Evolutionary conservation across 2,113 vertebrate genomes (phyloP).

Genomic region (Bujurquina vittata): DNA sequence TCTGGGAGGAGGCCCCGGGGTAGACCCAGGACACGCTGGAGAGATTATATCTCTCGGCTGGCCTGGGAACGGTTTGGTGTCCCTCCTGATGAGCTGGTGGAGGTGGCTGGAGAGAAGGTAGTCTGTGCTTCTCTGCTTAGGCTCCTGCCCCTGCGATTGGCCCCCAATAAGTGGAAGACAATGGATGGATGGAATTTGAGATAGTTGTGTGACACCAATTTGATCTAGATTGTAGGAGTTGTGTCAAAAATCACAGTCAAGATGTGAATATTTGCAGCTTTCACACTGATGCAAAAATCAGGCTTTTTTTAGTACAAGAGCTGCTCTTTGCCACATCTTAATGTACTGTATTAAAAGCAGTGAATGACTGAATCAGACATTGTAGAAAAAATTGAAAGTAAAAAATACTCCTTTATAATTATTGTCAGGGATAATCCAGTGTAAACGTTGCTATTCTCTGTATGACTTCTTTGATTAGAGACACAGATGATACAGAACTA

Average conservation of each 20-base stretch:
- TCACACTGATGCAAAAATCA: not conserved
- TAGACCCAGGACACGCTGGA: too few relatives aligned
- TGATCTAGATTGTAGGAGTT: not conserved
- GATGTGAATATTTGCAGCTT: not conserved
- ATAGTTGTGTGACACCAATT: not conserved
- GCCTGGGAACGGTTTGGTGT: too few relatives aligned
- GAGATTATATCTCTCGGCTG: too few relatives aligned
- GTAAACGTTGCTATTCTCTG: conserved; percentile 17
- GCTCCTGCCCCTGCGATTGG: too few relatives aligned
- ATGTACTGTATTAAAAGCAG: not conserved
- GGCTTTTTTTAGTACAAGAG: not conserved
- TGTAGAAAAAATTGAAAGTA: not conserved
- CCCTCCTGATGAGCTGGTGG: too few relatives aligned
- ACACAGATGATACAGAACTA: conserved; percentile 10
- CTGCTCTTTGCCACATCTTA: not conserved
- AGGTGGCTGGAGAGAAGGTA: too few relatives aligned
- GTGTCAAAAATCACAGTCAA: not conserved
- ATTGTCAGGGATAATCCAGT: conserved; percentile 45
- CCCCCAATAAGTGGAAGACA: too few relatives aligned
- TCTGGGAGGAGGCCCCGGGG: too few relatives aligned
- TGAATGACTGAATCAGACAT: not conserved
- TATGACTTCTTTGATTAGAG: conserved; percentile 43
- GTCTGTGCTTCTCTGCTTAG: too few relatives aligned
- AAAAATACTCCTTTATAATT: conserved; percentile 1
- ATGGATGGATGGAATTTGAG: too few relatives aligned